Conservation (phyloP, 2,888 invertebrate species). For the Cotesia congregata region DNA sequence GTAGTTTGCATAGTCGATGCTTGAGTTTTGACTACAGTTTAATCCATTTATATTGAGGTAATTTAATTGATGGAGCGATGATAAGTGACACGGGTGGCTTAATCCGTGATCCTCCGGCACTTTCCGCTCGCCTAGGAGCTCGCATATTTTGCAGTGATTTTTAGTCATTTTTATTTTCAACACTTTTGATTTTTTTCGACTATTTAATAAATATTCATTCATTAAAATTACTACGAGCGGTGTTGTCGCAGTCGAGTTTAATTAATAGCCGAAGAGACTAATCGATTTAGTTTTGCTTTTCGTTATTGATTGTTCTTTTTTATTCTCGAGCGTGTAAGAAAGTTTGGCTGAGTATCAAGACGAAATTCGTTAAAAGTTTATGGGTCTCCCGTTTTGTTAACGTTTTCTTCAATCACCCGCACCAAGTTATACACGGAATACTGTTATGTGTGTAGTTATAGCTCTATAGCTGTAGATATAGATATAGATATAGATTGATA, state of each 20-base stretch:
- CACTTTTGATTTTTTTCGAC: background rate
- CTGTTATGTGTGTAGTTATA: background rate
- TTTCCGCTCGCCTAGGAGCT: conserved; percentile 59
- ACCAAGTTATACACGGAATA: background rate
- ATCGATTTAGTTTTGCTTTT: conserved; percentile 7
- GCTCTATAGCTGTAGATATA: too few species aligned
- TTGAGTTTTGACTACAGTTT: conserved; percentile 54
- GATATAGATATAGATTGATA: too few species aligned
- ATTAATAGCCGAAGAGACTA: background rate
- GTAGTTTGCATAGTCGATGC: conserved; percentile 56
- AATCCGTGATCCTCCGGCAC: conserved; percentile 55
- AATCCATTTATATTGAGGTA: conserved; percentile 55
- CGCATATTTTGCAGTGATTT: conserved; percentile 63
- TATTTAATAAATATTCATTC: background rate
- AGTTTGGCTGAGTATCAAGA: conserved; percentile 13
- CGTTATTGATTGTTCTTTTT: conserved; percentile 2
- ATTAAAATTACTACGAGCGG: background rate
- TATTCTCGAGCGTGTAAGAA: background rate
- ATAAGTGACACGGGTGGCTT: conserved; percentile 62
- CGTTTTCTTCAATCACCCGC: conserved; percentile 3
- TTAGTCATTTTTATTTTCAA: conserved; percentile 57
- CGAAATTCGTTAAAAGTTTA: conserved; percentile 48
- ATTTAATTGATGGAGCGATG: conserved; percentile 59
- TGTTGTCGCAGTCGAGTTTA: background rate
- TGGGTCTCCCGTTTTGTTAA: conserved; percentile 6